Conservation (phyloP, 2,113 vertebrate species). For the Xiphophorus maculatus region DNA sequence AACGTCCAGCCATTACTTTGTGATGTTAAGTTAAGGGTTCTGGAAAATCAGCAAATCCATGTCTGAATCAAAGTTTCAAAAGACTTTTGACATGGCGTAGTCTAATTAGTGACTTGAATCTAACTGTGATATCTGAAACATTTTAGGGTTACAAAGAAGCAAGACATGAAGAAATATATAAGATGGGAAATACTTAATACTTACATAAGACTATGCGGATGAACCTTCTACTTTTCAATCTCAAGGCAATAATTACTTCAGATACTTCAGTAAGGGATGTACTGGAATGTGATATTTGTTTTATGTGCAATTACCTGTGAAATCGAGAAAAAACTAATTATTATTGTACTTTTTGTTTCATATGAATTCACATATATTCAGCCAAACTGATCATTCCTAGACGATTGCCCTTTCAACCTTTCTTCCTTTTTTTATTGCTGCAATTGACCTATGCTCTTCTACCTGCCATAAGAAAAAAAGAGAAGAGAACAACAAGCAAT, state of each 20-base stretch:
- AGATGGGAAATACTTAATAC: too few relatives aligned
- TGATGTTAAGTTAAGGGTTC: too few relatives aligned
- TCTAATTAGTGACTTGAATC: too few relatives aligned
- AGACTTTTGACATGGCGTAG: too few relatives aligned
- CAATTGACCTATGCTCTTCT: slow-evolving; percentile 73
- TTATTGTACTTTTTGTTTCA: not conserved
- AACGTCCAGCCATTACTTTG: too few relatives aligned
- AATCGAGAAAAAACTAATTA: not conserved
- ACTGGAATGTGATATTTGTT: slow-evolving; percentile 7
- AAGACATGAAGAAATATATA: too few relatives aligned
- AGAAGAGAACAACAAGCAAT: slow-evolving; percentile 48
- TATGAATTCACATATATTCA: not conserved
- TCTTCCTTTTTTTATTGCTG: slow-evolving; percentile 66
- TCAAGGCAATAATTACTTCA: slow-evolving; percentile 15
- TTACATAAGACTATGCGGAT: too few relatives aligned
- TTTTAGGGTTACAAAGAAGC: too few relatives aligned
- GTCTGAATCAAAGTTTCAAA: too few relatives aligned
- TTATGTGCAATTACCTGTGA: not conserved
- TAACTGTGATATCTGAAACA: too few relatives aligned
- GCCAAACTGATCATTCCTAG: slow-evolving; percentile 3
- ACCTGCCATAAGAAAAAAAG: slow-evolving; percentile 40
- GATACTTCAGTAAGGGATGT: not conserved
- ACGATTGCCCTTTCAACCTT: slow-evolving; percentile 36
- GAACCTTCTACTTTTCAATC: not conserved
- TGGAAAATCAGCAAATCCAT: too few relatives aligned